Percentiles rank a stretch among this genome's conserved stretches.
Conservation (phyloP, 1,140 invertebrate species). For the Chrysopa pallens region DNA sequence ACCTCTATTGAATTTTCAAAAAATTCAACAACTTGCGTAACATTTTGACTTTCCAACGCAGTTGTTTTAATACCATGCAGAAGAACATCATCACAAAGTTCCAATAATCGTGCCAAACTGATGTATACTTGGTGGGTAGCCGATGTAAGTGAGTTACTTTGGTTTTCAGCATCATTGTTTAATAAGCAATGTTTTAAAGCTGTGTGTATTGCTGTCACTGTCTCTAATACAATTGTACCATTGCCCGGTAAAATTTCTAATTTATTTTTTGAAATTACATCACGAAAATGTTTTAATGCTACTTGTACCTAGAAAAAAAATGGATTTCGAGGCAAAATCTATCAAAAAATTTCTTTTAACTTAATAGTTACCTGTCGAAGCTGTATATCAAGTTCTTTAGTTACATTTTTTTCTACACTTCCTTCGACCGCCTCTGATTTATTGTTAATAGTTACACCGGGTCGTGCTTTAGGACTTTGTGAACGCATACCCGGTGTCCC, state of each 20-base stretch:
- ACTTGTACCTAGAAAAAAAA: slow-evolving; percentile 37
- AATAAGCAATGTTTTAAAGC: slow-evolving; percentile 24
- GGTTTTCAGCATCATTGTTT: neutral
- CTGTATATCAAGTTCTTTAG: slow-evolving; percentile 15
- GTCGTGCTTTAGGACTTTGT: slow-evolving; percentile 15
- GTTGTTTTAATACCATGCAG: slow-evolving; percentile 47
- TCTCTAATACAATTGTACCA: slow-evolving; percentile 80
- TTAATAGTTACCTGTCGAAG: slow-evolving; percentile 12
- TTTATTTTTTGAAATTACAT: slow-evolving; percentile 81
- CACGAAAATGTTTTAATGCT: slow-evolving; percentile 70
- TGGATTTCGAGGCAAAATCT: too few species aligned
- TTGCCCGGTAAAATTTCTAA: slow-evolving; percentile 83
- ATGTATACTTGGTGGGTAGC: slow-evolving; percentile 76
- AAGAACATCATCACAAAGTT: slow-evolving; percentile 76
- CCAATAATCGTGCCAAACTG: slow-evolving; percentile 68
- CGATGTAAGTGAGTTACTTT: slow-evolving; percentile 43
- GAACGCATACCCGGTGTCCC: slow-evolving; percentile 16
- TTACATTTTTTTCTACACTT: slow-evolving; percentile 8
- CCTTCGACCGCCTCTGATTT: too few species aligned
- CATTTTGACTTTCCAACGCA: slow-evolving; percentile 48
- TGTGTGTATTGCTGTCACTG: slow-evolving; percentile 73
- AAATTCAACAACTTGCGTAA: slow-evolving; percentile 56
- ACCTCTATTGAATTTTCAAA: slow-evolving; percentile 66
- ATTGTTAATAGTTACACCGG: neutral
- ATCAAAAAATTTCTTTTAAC: too few species aligned